Evolutionary conservation across 1,140 invertebrate genomes (phyloP).

Genomic region (Pomacea maculata): DNA sequence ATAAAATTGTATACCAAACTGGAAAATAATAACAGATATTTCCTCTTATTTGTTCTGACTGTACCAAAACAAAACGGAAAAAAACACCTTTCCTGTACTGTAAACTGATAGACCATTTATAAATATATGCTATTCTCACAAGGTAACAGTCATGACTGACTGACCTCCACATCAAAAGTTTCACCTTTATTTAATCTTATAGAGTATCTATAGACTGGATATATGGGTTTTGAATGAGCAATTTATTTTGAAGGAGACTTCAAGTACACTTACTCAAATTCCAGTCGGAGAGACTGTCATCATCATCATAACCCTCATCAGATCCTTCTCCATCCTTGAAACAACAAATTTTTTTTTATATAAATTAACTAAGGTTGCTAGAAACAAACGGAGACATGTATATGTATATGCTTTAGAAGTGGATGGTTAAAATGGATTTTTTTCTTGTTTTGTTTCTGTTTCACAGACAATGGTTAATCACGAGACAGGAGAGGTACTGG

Average conservation of each 20-base stretch:
- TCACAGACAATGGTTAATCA: background rate
- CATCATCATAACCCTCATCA: conserved; percentile 71
- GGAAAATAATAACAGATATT: background rate
- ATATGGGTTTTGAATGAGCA: background rate
- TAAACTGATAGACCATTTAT: no score
- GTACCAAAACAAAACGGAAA: background rate
- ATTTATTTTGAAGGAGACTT: background rate
- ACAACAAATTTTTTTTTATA: no score
- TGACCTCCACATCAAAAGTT: no score
- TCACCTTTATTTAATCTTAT: background rate
- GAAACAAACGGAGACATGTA: background rate
- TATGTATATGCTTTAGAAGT: background rate
- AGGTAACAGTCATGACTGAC: no score
- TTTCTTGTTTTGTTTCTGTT: no score
- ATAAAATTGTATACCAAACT: background rate
- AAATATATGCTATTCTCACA: no score
- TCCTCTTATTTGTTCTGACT: background rate
- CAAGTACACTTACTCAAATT: conserved; percentile 72
- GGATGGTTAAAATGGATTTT: no score
- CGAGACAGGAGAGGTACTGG: background rate
- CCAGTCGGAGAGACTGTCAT: conserved; percentile 94
- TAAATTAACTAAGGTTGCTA: background rate
- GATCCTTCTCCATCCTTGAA: conserved; percentile 76
- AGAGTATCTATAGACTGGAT: background rate
- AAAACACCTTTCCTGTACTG: no score